Evolutionary conservation across 2,113 vertebrate genomes (phyloP).

Genomic region (Tragelaphus buxtoni): DNA sequence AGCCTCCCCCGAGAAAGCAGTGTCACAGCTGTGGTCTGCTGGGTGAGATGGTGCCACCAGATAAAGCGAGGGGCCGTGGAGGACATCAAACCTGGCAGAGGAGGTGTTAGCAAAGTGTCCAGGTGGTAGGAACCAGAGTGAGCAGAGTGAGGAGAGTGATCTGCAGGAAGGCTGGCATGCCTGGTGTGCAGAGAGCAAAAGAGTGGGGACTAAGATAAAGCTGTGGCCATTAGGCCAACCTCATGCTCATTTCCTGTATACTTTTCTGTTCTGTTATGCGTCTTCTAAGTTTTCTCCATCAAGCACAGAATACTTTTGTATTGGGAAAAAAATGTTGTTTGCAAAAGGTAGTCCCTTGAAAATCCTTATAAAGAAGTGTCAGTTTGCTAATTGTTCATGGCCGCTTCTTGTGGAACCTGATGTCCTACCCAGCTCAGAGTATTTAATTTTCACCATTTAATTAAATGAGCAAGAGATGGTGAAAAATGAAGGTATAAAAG

Average conservation of each 20-base stretch:
- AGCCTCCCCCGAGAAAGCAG: neutral
- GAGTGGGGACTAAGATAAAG: neutral
- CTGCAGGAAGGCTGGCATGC: neutral
- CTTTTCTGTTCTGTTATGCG: neutral
- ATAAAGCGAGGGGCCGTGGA: rapidly evolving
- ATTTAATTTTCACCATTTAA: conserved; percentile 22
- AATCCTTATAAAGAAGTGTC: neutral
- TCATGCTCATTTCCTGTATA: neutral
- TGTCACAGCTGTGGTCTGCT: neutral
- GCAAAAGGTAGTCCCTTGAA: neutral
- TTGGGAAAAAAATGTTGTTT: neutral
- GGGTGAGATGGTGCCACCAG: neutral
- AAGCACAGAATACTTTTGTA: neutral
- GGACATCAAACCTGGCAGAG: neutral
- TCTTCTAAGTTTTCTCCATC: neutral
- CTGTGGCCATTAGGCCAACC: neutral
- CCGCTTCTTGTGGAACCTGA: neutral
- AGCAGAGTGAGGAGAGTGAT: rapidly evolving
- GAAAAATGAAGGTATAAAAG: neutral
- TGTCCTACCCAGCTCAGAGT: neutral
- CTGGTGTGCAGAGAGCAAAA: neutral
- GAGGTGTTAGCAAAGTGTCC: neutral
- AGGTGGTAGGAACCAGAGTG: neutral
- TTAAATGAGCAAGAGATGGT: neutral
- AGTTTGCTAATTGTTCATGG: neutral